Percentiles rank a stretch among this genome's conserved stretches.
phyloP scores from a whole-genome alignment of 2,113 vertebrate genomes.

The Pogonocichla stellata region DNA sequence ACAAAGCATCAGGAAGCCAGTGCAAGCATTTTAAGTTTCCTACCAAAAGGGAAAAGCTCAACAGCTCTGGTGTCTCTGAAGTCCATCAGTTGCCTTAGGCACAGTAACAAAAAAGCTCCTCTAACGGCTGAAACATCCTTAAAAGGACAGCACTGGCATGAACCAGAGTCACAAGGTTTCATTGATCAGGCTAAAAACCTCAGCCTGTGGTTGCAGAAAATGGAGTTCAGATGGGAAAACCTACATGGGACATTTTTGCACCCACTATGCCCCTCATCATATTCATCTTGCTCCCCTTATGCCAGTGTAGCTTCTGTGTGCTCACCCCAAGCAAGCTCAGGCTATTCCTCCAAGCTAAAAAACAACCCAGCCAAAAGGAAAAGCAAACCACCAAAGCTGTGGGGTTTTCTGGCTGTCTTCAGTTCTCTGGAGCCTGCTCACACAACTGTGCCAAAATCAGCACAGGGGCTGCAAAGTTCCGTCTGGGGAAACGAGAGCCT shows the following conservation, averaged over 20 bases:
- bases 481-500: neutral
- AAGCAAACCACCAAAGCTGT: neutral
- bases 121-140: neutral
- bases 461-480: neutral
- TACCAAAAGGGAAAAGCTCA: neutral
- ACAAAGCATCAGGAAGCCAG: neutral
- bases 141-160: neutral
- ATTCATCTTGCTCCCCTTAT: neutral
- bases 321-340: neutral
- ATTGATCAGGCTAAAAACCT: neutral
- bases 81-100: neutral
- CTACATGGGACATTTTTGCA: neutral
- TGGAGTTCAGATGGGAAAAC: neutral
- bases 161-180: neutral
- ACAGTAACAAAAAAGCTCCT: neutral
- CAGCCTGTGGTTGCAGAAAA: neutral
- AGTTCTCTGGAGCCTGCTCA: neutral
- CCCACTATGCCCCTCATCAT: neutral
- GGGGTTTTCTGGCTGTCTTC: neutral
- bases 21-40: neutral
- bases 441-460: neutral
- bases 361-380: neutral
- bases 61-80: neutral
- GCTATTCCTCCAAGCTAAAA: neutral
- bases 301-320: neutral